Conservation (phyloP, 2,113 vertebrate genomes). For the Pelobates fuscus region DNA sequence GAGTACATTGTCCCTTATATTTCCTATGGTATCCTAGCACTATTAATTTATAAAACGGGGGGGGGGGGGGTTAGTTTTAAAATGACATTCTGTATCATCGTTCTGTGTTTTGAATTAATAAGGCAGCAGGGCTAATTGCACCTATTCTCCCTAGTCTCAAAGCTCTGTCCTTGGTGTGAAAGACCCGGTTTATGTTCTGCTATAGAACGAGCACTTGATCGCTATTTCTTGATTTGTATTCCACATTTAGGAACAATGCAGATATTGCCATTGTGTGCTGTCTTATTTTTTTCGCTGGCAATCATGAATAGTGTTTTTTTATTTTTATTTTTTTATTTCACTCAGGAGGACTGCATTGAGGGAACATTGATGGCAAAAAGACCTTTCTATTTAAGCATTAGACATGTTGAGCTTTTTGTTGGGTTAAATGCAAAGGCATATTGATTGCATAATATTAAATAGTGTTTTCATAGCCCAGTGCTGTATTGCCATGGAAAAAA, state of each 20-base stretch:
- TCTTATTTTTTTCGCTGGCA: neutral
- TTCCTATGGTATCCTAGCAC: neutral
- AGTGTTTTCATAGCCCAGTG: too few species aligned
- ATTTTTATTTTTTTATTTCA: too few species aligned
- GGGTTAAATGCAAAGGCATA: too few species aligned
- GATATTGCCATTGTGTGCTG: neutral
- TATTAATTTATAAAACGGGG: neutral
- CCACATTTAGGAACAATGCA: slow-evolving; percentile 3
- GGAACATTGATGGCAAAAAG: too few species aligned
- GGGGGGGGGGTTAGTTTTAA: neutral
- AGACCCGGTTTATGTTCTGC: neutral
- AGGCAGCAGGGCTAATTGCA: neutral
- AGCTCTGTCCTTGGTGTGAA: neutral
- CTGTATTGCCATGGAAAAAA: too few species aligned
- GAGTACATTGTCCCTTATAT: neutral
- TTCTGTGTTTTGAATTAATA: neutral
- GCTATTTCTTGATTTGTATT: slow-evolving; percentile 1
- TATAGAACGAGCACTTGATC: neutral
- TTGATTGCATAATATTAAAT: too few species aligned
- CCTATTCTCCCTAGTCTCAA: neutral
- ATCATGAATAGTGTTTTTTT: neutral
- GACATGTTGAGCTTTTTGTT: too few species aligned
- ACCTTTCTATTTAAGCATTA: too few species aligned
- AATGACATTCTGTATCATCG: neutral
- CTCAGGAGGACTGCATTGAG: neutral